Percentiles rank a stretch among this genome's conserved stretches.
phyloP scores from a whole-genome alignment of 2,113 vertebrate genomes.

The Sebastes fasciatus region DNA sequence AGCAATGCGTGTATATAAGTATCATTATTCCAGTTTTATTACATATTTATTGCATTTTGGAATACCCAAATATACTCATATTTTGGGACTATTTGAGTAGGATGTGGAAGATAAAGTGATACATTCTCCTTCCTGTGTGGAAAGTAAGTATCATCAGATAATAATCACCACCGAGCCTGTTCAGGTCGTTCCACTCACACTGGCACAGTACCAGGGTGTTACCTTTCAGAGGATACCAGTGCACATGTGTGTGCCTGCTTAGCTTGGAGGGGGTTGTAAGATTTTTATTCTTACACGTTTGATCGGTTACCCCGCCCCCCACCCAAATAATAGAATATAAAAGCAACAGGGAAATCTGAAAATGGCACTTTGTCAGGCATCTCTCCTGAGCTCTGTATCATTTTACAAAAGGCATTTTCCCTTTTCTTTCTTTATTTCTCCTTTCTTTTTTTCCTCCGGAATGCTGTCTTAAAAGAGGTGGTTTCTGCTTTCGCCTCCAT shows the following conservation, averaged over 20 bases:
- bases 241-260: conserved; percentile 6
- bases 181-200: conserved; percentile 12
- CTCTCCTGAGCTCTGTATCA: conserved; percentile 61
- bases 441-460: conserved; percentile 54
- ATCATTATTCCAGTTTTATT: neutral
- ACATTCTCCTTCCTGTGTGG: conserved; percentile 4
- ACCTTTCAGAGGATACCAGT: conserved; percentile 38
- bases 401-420: conserved; percentile 46
- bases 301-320: neutral
- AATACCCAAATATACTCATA: neutral
- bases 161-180: conserved; percentile 12
- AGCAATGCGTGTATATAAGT: no score
- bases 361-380: conserved; percentile 56
- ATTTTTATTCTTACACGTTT: neutral
- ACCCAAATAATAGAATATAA: neutral
- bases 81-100: neutral
- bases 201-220: conserved; percentile 33
- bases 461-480: conserved; percentile 64
- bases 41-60: neutral
- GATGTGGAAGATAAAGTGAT: neutral
- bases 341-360: conserved; percentile 19
- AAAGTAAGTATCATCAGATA: conserved; percentile 29
- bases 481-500: conserved; percentile 70
- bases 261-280: neutral
- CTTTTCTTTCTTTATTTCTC: conserved; percentile 35